Percentiles rank a stretch among this genome's conserved stretches.
These are phyloP conservation scores for Tipula lateralis DNA, from an alignment of 2,888 invertebrate genomes.

Conservation along the genomic window DNA sequence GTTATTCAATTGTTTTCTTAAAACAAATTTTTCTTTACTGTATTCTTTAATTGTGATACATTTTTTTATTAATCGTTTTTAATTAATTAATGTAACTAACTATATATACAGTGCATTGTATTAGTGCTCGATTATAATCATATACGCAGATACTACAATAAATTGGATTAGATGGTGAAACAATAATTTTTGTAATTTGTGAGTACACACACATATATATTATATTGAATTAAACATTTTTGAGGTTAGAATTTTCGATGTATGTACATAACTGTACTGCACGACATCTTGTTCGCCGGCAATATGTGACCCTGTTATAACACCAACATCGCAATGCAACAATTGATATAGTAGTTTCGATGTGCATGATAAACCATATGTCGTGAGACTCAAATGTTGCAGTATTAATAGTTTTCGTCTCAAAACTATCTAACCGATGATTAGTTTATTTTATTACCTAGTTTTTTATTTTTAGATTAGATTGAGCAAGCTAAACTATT, in stretches of 20 bases:
- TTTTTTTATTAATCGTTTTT: not conserved
- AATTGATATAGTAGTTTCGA: too few species aligned
- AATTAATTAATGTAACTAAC: not conserved
- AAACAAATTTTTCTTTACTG: not conserved
- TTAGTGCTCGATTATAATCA: not conserved
- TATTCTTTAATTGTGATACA: constrained; percentile 12
- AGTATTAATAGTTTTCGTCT: not conserved
- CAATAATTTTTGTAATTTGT: not conserved
- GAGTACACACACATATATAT: not conserved
- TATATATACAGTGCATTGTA: not conserved
- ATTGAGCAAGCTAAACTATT: not conserved
- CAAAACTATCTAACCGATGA: not conserved
- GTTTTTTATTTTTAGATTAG: not conserved
- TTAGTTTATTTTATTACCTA: not conserved
- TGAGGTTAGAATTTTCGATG: not conserved
- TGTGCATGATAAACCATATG: constrained; percentile 24
- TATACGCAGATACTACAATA: not conserved
- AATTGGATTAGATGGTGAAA: not conserved
- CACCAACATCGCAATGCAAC: too few species aligned
- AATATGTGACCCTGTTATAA: not conserved
- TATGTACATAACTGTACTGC: not conserved
- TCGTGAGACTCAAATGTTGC: not conserved
- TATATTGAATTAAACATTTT: not conserved
- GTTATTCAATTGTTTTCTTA: not conserved
- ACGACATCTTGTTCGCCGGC: not conserved